A percentile compares a stretch with the other conserved stretches of the same genome.
Conservation (phyloP, 2,113 vertebrate species). For the Neoarius graeffei region DNA sequence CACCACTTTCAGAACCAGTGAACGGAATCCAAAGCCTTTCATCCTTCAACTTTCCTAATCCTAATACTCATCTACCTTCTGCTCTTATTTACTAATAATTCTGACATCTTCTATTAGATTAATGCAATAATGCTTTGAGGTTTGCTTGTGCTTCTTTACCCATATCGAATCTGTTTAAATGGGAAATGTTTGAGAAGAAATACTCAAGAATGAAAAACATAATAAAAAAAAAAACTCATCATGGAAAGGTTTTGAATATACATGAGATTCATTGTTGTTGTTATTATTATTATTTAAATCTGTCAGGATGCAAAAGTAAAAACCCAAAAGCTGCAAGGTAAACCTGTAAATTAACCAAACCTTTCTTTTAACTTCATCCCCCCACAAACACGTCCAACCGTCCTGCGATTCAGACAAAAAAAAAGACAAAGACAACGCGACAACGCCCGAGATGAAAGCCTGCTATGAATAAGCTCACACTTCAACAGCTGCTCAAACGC, state of each 20-base stretch:
- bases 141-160: not conserved
- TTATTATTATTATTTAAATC: not conserved
- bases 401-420: conserved; percentile 7
- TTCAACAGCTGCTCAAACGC: conserved; percentile 60
- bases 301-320: not conserved
- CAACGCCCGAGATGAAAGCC: conserved; percentile 52
- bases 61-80: conserved; percentile 56
- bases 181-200: not conserved
- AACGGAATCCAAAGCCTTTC: not conserved
- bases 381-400: conserved; percentile 19
- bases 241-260: not conserved
- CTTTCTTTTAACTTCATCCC: not conserved
- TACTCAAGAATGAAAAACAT: not conserved
- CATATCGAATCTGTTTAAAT: not conserved
- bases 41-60: not conserved
- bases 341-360: not conserved
- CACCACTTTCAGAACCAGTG: not conserved
- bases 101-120: conserved; percentile 55
- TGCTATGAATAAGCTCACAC: conserved; percentile 50
- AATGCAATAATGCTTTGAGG: not conserved
- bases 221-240: too few relatives aligned
- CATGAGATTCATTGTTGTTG: not conserved
- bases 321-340: not conserved
- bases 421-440: conserved; percentile 17
- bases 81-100: conserved; percentile 69